Evolutionary conservation across 2,888 invertebrate species (phyloP), one percentile per base, ranked within the genome.

Genomic region (Epiblema foenella): DNA sequence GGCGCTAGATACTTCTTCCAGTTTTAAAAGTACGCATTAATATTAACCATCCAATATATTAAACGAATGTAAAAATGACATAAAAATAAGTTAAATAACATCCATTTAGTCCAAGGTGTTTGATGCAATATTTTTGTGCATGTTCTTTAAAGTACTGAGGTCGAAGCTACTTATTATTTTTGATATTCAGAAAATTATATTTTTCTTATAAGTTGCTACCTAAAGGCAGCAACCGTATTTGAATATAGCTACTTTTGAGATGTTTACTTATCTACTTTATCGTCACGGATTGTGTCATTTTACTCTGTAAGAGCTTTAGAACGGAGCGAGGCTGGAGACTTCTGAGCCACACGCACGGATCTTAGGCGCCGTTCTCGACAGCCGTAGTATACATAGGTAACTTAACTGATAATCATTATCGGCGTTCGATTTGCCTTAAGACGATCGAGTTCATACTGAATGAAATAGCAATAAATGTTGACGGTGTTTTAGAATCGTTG

Each of bases 171-270:
- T 81, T 89, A 85, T 92, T 93, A 93, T 93, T 93, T 93, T 93
- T 93, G 93, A 93, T 93, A 93, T 89, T 88, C 88, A 85, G 85
- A 87, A 89, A 70, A 82, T 82, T 88, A 88, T 90, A 90, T 90
- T 91, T 91, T 91, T 89, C 89, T 85, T 90, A 90, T 85, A 78
- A 81, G 81, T 85, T 85, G 88, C 87, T 83, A 82, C 88, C 89
- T 91, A 77, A 87, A 89, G 91, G 89, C 83, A 86, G 86, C 85
- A 81, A 82, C 80, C 75, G 80, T 87, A 84, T 87, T 81, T 78
- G 76, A 85, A 73, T 57, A 83, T 83, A 78, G 83, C 82, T 89
- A 89, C 83, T 90, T 91, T 91, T 89, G 88, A 87, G 85, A 89
- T 87, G 82, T 87, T 84, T 87, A 87, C 86, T 86, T 85, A 80